Evolutionary conservation across 2,113 vertebrate genomes (phyloP), one percentile per base, ranked within the genome.

Genomic region (Psammodynastes pulverulentus): DNA sequence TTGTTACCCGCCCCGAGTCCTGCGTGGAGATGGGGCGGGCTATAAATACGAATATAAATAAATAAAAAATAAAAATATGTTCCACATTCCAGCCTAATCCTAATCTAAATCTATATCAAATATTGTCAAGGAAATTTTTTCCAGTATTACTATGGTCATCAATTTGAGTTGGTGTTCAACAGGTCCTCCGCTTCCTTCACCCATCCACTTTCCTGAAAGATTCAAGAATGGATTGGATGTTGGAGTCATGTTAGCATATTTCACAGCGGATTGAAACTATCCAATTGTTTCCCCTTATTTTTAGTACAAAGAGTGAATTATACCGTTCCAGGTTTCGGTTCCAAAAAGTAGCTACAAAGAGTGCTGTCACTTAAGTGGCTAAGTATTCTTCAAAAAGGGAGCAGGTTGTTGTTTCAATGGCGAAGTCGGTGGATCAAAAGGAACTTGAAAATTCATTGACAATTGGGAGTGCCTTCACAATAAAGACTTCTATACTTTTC

Each of bases 401-500:
- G 26, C 46, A 58, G 8, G 5, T 87, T 67, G 19, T 26, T 23
- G 92, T 51, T 93, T 90, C 91, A 96, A 84, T 92, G 88, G 84
- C 26, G 9, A 95, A 94, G 1, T 85, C 93, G 93, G 92, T 54
- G 67, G 51, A 67, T 88, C 92, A 93, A 84, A 89, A 89, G 88
- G 88, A 96, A 91, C 93, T 90, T 92, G 89, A 91, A 88, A 91
- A 93, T 95, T 95, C 91, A 92, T 92, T 51, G 85, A 93, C 91
- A 93, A 94, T 90, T 93, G 84, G 46, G 86, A 92, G 95, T 96
- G 86, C 95, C 92, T 91, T 94, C 90, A 95, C 94, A 95, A 93
- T 96, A 93, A 97, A 96, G 95, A 92, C 91, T 96, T 95, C 67
- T 97, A 92, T 93, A 95, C 94, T 90, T 91, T 51, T 97, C 9